Evolutionary conservation across 2,113 vertebrate genomes (phyloP), one percentile per base, ranked within the genome.

Genomic region (Labrus mixtus): DNA sequence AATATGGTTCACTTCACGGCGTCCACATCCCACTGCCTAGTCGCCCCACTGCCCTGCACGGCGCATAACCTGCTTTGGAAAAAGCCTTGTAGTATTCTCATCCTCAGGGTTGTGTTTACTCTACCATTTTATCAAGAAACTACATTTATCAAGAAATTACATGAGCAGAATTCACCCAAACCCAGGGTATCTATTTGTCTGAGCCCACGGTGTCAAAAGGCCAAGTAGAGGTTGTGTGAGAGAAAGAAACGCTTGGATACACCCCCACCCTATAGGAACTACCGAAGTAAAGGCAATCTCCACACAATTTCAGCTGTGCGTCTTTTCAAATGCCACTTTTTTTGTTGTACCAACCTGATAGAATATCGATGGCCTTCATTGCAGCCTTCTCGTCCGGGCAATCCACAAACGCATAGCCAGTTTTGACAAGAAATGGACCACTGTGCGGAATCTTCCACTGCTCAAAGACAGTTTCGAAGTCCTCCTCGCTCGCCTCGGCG

Each of bases 321-420:
- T 37, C 68, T 55, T 82, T 66, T 5, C 16, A 62, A 73, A 54
- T 20, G 11, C 0, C 43, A 72, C 59, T 76, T 76, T 59, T 76
- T 59, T 57, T n/a, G n/a, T 20, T 17, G 11, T 1, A 20, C 95
- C 96, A 95, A 99, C 98, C 98, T 97, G 98, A 99, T 94, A 99
- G 95, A 88, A 95, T 92, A 86, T 99, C 97, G 91, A 99, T 99
- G 94, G 98, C 98, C 95, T 95, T 97, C 96, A 98, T 98, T 59
- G 98, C 98, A 92, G 96, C 95, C 93, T 95, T 96, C 78, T 99
- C 98, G 93, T 99, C 98, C 69, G 97, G 97, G 93, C 97, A 99
- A 93, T 99, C 98, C 92, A 99, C 97, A 92, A 99, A 99, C 90
- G 97, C 98, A 92, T 98, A 99, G 85, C 98, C 97, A 55, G 94